phyloP scores from a whole-genome alignment of 2,888 invertebrate genomes.

The Nemotelus nigrinus region DNA sequence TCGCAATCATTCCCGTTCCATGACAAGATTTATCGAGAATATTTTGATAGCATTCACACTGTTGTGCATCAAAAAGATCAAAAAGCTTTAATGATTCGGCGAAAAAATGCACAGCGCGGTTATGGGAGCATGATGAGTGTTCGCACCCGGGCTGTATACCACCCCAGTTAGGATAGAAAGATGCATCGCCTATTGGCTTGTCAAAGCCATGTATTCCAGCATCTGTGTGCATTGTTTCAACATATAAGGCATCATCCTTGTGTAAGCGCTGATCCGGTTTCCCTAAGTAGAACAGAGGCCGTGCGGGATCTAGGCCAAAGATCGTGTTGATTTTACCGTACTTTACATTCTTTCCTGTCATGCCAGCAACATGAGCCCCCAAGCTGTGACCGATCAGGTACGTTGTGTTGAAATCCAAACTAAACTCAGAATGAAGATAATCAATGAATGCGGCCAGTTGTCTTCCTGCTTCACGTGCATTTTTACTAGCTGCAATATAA shows the following conservation, averaged over 20 bases:
- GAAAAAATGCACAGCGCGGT: constrained; percentile 43
- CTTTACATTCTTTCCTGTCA: constrained; percentile 44
- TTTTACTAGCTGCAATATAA: constrained; percentile 66
- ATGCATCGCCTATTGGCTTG: constrained; percentile 57
- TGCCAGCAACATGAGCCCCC: constrained; percentile 47
- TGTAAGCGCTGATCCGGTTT: constrained; percentile 47
- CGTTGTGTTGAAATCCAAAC: constrained; percentile 35
- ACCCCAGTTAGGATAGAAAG: constrained; percentile 66
- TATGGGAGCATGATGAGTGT: constrained; percentile 47
- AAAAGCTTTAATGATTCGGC: constrained; percentile 54
- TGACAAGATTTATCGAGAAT: constrained; percentile 28
- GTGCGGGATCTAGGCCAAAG: constrained; percentile 55
- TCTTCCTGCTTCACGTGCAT: constrained; percentile 42
- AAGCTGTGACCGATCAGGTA: constrained; percentile 46
- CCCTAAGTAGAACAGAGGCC: constrained; percentile 42
- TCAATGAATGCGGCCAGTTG: constrained; percentile 42
- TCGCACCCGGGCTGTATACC: constrained; percentile 66
- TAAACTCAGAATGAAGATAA: constrained; percentile 6
- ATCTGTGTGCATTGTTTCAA: constrained; percentile 62
- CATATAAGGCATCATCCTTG: constrained; percentile 59
- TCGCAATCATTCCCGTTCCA: constrained; percentile 13
- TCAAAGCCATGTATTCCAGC: constrained; percentile 58
- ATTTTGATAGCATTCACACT: constrained; percentile 10
- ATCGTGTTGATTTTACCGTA: constrained; percentile 43
- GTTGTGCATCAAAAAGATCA: constrained; percentile 56